These are phyloP conservation scores for Aramus guarauna DNA, from an alignment of 2,113 vertebrate species.

Conservation along the genomic window DNA sequence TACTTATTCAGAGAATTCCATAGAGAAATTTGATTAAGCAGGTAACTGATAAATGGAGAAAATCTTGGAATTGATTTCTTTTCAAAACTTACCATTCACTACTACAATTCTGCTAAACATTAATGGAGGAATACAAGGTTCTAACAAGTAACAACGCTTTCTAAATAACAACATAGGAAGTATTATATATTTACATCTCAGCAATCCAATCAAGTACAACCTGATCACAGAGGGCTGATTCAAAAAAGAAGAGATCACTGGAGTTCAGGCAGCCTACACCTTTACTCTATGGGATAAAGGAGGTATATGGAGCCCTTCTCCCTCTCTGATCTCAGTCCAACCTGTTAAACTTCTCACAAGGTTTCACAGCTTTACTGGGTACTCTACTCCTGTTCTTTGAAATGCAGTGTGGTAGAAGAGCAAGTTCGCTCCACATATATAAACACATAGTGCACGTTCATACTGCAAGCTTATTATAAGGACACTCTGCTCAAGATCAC, in stretches of 20 bases:
- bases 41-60: neutral
- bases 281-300: neutral
- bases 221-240: neutral
- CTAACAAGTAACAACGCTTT: neutral
- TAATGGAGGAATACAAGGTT: neutral
- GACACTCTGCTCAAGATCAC: neutral
- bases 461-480: neutral
- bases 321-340: neutral
- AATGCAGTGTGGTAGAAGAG: neutral
- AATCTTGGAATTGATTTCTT: neutral
- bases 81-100: neutral
- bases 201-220: neutral
- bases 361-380: neutral
- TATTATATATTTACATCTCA: neutral
- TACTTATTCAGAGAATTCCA: neutral
- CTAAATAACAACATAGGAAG: neutral
- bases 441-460: neutral
- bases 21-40: neutral
- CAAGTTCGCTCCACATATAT: neutral
- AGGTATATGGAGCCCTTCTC: neutral
- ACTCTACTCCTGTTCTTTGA: neutral
- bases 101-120: neutral
- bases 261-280: neutral
- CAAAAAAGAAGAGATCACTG: neutral
- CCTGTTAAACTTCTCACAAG: neutral